Evolutionary conservation across 2,797 vertebrate species (phyloP).

Genomic region (Crenichthys baileyi): DNA sequence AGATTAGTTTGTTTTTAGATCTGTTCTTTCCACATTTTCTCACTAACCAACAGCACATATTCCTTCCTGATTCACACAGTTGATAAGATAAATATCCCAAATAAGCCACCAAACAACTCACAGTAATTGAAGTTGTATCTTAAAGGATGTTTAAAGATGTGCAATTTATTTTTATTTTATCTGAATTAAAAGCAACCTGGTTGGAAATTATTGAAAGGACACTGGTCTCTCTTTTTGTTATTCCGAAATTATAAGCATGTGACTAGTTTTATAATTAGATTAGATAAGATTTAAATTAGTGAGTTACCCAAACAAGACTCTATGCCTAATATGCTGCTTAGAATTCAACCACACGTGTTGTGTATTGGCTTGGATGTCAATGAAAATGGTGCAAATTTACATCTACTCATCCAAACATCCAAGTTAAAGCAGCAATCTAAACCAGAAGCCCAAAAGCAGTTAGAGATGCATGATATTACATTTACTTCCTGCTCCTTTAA

Average conservation of each 20-base stretch:
- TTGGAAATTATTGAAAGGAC: neutral
- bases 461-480: slow-evolving; percentile 21
- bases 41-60: slow-evolving; percentile 22
- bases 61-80: slow-evolving; percentile 13
- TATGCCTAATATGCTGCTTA: neutral
- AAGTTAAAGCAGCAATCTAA: neutral
- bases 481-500: slow-evolving; percentile 40
- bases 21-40: neutral
- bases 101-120: slow-evolving; percentile 31
- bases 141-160: neutral
- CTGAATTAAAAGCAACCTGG: neutral
- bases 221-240: neutral
- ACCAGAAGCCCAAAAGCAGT: neutral
- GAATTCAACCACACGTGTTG: neutral
- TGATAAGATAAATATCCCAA: slow-evolving; percentile 9
- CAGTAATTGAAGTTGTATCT: neutral
- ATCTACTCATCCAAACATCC: neutral
- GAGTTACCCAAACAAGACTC: neutral
- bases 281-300: neutral
- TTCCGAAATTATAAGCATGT: neutral
- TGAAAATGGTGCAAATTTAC: neutral
- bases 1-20: neutral
- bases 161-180: neutral
- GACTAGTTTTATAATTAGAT: neutral
- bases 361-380: neutral